These are phyloP conservation scores for Plodia interpunctella DNA, from an alignment of 1,140 invertebrate genomes.

Conservation along the genomic window DNA sequence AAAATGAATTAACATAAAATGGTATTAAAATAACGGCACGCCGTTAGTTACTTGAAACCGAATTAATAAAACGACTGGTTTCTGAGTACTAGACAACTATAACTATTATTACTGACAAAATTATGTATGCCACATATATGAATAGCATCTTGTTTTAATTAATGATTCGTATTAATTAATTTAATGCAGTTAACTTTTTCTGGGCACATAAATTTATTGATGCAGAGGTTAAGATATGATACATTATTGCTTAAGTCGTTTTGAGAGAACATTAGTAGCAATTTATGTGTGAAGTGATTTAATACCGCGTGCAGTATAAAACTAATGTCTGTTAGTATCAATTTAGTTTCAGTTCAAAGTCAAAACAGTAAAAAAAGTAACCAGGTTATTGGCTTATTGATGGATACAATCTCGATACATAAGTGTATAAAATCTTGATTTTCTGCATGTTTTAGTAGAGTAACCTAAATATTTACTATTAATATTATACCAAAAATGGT, in stretches of 20 bases:
- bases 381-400: neutral
- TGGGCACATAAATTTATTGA: neutral
- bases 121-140: constrained; percentile 8
- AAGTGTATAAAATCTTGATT: too few relatives aligned
- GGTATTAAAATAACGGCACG: constrained; percentile 1
- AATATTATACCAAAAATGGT: too few relatives aligned
- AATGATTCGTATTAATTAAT: constrained; percentile 11
- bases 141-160: constrained; percentile 9
- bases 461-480: neutral
- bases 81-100: constrained; percentile 6
- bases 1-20: constrained; percentile 2
- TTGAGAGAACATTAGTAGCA: constrained; percentile 1
- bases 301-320: neutral
- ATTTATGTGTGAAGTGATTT: neutral
- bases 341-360: neutral
- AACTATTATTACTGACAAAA: constrained; percentile 8
- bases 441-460: neutral
- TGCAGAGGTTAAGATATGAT: constrained; percentile 1
- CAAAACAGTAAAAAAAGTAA: neutral
- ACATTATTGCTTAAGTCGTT: constrained; percentile 2
- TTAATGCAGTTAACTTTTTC: constrained; percentile 6
- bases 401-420: too few relatives aligned
- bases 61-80: constrained; percentile 8
- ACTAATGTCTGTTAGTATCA: neutral
- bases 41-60: constrained; percentile 8